These are phyloP conservation scores for Hydrozoanthus tunicans DNA, from an alignment of 64 coral and sea anemone genomes.

Conservation along the genomic window DNA sequence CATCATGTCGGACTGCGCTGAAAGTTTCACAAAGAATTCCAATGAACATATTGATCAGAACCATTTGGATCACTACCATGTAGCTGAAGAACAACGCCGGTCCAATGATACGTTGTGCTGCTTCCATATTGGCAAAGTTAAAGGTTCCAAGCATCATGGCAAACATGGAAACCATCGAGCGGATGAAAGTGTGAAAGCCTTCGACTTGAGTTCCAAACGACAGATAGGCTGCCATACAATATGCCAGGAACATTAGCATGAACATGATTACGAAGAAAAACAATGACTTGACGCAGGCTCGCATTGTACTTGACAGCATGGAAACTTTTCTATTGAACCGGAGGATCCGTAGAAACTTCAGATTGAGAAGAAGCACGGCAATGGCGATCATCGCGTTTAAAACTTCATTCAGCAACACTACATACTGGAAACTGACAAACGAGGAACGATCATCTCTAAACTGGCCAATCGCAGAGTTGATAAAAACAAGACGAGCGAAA, in stretches of 20 bases:
- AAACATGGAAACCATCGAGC: conserved; percentile 80
- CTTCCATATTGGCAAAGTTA: conserved; percentile 56
- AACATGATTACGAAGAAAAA: conserved; percentile 71
- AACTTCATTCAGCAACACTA: conserved; percentile 76
- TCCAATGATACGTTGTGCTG: conserved; percentile 61
- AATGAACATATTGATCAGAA: conserved; percentile 89
- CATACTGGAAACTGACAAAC: conserved; percentile 92
- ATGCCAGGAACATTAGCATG: conserved; percentile 70
- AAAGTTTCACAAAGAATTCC: conserved; percentile 90
- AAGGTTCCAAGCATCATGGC: conserved; percentile 84
- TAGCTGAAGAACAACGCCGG: conserved; percentile 78
- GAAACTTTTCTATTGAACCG: conserved; percentile 88
- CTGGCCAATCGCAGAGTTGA: conserved; percentile 42
- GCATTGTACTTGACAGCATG: conserved; percentile 67
- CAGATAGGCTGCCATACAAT: conserved; percentile 55
- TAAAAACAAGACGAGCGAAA: conserved; percentile 70
- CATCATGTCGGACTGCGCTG: conserved; percentile 67
- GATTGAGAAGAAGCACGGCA: conserved; percentile 61
- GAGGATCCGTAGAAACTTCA: conserved; percentile 83
- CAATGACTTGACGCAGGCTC: conserved; percentile 52
- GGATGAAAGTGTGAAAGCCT: conserved; percentile 70
- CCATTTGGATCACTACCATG: conserved; percentile 77
- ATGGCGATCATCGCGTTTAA: conserved; percentile 58
- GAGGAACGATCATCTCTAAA: conserved; percentile 53
- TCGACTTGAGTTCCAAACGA: conserved; percentile 65